Conservation (phyloP, 2,888 invertebrate genomes). For the Torymus auratus region DNA sequence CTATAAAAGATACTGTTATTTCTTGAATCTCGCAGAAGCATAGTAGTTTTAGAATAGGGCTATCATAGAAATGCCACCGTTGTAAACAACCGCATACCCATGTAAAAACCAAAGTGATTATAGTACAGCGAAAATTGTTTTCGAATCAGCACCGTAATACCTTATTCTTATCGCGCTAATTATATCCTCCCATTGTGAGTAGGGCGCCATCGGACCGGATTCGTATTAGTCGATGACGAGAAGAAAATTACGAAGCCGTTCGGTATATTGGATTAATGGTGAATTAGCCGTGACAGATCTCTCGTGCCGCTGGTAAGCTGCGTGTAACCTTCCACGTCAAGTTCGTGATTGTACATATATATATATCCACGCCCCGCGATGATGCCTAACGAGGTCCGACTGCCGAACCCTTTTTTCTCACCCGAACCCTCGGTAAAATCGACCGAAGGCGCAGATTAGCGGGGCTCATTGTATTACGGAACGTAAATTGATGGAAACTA, state of each 20-base stretch:
- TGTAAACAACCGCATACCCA: too few relatives aligned
- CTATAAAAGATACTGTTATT: too few relatives aligned
- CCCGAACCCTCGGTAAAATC: conserved; percentile 2
- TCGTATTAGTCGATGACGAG: not conserved
- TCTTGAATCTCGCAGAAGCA: too few relatives aligned
- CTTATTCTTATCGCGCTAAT: too few relatives aligned
- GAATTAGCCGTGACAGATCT: conserved; percentile 43
- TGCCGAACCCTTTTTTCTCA: conserved; percentile 33
- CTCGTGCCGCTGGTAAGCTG: not conserved
- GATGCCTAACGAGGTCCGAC: conserved; percentile 38
- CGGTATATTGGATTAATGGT: conserved; percentile 58
- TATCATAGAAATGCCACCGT: too few relatives aligned
- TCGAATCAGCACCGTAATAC: too few relatives aligned
- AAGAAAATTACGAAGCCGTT: conserved; percentile 62
- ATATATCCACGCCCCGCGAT: not conserved
- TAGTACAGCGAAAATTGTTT: too few relatives aligned
- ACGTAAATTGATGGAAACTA: conserved; percentile 19
- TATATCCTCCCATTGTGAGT: too few relatives aligned
- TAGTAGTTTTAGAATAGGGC: too few relatives aligned
- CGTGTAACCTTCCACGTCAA: not conserved
- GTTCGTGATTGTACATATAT: not conserved
- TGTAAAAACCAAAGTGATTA: too few relatives aligned
- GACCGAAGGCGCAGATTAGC: conserved; percentile 33
- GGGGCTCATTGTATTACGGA: conserved; percentile 1
- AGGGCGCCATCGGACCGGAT: too few relatives aligned